Percentiles rank a stretch among this genome's conserved stretches.
Conservation (phyloP, 2,797 vertebrate genomes). For the Tapera naevia region DNA sequence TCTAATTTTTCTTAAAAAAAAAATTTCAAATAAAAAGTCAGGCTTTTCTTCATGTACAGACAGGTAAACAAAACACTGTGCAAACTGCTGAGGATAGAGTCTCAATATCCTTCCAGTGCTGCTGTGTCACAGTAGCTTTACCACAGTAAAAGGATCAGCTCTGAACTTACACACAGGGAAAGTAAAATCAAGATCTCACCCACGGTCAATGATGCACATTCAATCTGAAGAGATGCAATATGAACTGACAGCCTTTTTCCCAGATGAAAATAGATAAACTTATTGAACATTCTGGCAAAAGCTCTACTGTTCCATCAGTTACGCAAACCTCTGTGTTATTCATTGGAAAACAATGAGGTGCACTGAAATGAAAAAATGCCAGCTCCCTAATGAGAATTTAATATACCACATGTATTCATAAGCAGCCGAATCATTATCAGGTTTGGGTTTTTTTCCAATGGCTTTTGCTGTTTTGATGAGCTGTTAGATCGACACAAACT, state of each 20-base stretch:
- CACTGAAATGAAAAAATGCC: not conserved
- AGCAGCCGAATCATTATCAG: not conserved
- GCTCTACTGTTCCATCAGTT: constrained; percentile 21
- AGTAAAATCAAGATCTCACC: not conserved
- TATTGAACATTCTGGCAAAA: constrained; percentile 39
- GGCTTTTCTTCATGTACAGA: not conserved
- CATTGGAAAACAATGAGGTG: constrained; percentile 25
- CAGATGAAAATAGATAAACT: constrained; percentile 42
- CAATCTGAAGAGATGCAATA: not conserved
- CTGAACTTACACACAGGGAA: not conserved
- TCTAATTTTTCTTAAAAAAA: not conserved
- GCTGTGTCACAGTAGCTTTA: not conserved
- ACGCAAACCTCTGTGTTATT: not conserved
- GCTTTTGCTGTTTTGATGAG: not conserved
- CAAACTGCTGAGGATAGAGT: not conserved
- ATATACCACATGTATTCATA: not conserved
- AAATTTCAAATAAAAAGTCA: not conserved
- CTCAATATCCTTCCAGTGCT: not conserved
- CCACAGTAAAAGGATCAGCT: not conserved
- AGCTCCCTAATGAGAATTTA: not conserved
- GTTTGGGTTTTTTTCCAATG: not conserved
- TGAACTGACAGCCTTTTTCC: constrained; percentile 47
- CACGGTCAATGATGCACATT: not conserved
- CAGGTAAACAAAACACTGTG: not conserved
- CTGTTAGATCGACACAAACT: not conserved